Evolutionary conservation across 2,888 invertebrate species (phyloP).

Genomic region (Drosophila pegasa): DNA sequence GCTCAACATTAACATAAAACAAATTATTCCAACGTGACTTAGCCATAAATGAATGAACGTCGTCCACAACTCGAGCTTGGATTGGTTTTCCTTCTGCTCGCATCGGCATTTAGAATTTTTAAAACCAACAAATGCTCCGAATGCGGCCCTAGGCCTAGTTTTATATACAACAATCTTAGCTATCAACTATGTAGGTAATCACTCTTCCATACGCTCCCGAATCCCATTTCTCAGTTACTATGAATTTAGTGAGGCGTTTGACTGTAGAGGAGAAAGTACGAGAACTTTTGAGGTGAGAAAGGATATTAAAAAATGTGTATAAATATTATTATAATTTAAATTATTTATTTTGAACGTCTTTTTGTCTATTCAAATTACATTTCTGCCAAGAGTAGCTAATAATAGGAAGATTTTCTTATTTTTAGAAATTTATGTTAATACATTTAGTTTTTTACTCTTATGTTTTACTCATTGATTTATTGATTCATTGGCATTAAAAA

Average conservation of each 20-base stretch:
- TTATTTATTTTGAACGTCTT: too few relatives aligned
- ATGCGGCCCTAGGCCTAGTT: constrained; percentile 58
- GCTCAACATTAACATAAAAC: constrained; percentile 85
- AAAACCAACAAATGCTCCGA: constrained; percentile 47
- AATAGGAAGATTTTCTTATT: too few relatives aligned
- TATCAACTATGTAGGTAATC: constrained; percentile 22
- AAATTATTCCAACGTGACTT: constrained; percentile 86
- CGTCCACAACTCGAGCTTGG: constrained; percentile 52
- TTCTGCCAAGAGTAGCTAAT: too few relatives aligned
- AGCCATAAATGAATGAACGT: constrained; percentile 84
- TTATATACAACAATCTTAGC: constrained; percentile 2
- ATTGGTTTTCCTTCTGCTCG: constrained; percentile 45
- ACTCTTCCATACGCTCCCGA: constrained; percentile 3
- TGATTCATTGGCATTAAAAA: too few relatives aligned
- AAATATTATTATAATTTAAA: too few relatives aligned
- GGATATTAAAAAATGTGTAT: too few relatives aligned
- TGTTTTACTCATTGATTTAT: too few relatives aligned
- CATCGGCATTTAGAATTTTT: constrained; percentile 48
- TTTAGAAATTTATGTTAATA: background rate
- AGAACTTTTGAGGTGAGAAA: background rate
- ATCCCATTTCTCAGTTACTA: background rate
- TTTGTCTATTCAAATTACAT: too few relatives aligned
- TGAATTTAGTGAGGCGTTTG: background rate
- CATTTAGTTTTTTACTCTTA: too few relatives aligned
- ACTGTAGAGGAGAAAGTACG: background rate